phyloP scores from a whole-genome alignment of 2,113 vertebrate genomes.

The Psephotus haematonotus region DNA sequence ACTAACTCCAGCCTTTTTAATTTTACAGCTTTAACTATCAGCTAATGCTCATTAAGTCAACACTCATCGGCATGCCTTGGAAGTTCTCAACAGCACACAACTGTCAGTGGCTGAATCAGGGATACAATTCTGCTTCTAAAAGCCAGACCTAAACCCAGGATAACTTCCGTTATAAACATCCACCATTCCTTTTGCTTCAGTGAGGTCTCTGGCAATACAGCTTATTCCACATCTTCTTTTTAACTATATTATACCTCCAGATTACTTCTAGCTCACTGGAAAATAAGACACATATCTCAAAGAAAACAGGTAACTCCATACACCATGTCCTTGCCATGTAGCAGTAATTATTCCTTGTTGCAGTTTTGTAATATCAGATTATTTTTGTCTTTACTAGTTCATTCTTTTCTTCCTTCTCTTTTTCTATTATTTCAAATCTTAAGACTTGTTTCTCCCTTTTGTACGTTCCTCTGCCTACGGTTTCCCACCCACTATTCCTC shows the following conservation, averaged over 20 bases:
- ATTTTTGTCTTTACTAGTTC: background rate
- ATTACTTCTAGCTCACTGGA: background rate
- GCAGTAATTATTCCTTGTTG: background rate
- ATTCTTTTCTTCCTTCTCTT: background rate
- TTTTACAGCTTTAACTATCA: background rate
- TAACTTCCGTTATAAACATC: background rate
- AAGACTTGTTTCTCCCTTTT: background rate
- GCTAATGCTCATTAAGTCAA: background rate
- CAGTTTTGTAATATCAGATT: background rate
- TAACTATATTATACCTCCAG: background rate
- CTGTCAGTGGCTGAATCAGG: background rate
- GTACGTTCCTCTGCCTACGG: conserved; percentile 20
- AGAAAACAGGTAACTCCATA: background rate
- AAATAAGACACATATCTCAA: background rate
- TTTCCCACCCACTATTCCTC: conserved; percentile 41
- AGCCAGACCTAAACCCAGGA: background rate
- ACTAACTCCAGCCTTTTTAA: background rate
- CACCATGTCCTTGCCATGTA: background rate
- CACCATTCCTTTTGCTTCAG: background rate
- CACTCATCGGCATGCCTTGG: background rate
- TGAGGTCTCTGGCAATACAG: background rate
- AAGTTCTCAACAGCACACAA: background rate
- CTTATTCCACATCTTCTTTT: background rate
- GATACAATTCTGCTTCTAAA: background rate
- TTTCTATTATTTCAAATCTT: conserved; percentile 9